Conservation (phyloP, 2,797 vertebrate genomes). For the Australoheros facetus region DNA sequence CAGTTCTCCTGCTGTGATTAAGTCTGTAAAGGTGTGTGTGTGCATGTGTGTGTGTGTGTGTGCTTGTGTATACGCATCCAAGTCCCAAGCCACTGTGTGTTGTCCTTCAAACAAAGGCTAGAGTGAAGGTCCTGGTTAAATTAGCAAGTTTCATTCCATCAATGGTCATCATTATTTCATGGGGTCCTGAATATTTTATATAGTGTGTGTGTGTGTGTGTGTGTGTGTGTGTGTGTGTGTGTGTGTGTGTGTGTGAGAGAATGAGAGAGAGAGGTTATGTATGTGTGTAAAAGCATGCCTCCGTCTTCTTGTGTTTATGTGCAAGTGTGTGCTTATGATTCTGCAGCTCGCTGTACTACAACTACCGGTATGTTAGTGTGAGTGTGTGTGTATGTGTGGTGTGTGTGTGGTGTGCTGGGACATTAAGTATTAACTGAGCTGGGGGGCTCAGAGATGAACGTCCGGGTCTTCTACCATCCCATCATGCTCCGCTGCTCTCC, state of each 20-base stretch:
- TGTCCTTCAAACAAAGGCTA: slow-evolving; percentile 54
- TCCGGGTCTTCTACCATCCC: slow-evolving; percentile 72
- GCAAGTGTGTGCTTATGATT: slow-evolving; percentile 40
- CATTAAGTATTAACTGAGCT: slow-evolving; percentile 81
- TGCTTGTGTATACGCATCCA: not conserved
- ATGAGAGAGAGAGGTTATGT: not conserved
- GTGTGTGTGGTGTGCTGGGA: slow-evolving; percentile 30
- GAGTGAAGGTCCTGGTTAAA: slow-evolving; percentile 72
- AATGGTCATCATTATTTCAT: slow-evolving; percentile 86
- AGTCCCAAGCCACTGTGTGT: slow-evolving; percentile 37
- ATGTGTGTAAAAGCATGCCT: slow-evolving; percentile 22
- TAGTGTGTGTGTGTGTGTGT: slow-evolving; percentile 33
- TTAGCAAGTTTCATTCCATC: slow-evolving; percentile 86
- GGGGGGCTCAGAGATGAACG: slow-evolving; percentile 70
- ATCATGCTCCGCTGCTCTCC: slow-evolving; percentile 73
- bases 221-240: slow-evolving; percentile 43
- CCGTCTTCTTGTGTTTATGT: slow-evolving; percentile 17
- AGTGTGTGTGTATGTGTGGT: slow-evolving; percentile 16
- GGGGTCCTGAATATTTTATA: slow-evolving; percentile 79
- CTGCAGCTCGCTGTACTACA: slow-evolving; percentile 13
- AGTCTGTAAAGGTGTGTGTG: slow-evolving; percentile 24
- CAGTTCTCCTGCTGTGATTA: slow-evolving; percentile 35
- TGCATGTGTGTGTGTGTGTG: slow-evolving; percentile 17
- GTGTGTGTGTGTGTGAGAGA: slow-evolving; percentile 26
- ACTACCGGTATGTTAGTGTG: not conserved